Percentiles rank a stretch among this genome's conserved stretches.
Evolutionary conservation across 1,140 invertebrate species (phyloP).

Genomic region (Drosophila orosa): DNA sequence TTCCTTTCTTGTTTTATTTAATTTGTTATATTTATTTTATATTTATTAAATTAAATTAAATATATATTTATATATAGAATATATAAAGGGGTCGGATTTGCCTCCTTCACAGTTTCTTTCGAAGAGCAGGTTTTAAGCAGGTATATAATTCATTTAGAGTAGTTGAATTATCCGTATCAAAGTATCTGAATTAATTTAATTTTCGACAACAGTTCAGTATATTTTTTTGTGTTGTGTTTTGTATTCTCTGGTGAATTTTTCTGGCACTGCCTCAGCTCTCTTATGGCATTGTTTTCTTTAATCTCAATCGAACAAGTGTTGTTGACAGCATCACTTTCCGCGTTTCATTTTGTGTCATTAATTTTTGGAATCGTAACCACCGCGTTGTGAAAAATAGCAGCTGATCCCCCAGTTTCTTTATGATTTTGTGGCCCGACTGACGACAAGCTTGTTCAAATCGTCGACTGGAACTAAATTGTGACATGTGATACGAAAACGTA

Average conservation of each 20-base stretch:
- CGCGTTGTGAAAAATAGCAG: conserved; percentile 78
- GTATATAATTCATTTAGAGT: background rate
- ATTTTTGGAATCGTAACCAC: conserved; percentile 71
- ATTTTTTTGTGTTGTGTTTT: conserved; percentile 7
- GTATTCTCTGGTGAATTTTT: background rate
- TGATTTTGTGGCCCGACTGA: conserved; percentile 25
- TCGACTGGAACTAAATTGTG: conserved; percentile 75
- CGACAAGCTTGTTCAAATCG: conserved; percentile 51
- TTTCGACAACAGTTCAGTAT: background rate
- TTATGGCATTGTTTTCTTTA: conserved; percentile 22
- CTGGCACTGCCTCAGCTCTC: background rate
- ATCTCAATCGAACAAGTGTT: conserved; percentile 73
- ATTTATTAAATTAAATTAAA: too few relatives aligned
- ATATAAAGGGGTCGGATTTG: too few relatives aligned
- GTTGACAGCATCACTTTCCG: conserved; percentile 80
- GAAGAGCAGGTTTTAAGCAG: too few relatives aligned
- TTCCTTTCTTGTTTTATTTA: too few relatives aligned
- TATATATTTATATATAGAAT: too few relatives aligned
- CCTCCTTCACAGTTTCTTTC: too few relatives aligned
- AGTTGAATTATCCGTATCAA: background rate
- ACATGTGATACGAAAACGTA: conserved; percentile 72
- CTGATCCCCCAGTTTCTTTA: conserved; percentile 63
- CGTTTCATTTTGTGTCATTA: conserved; percentile 77
- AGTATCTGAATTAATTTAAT: background rate
- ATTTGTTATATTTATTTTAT: too few relatives aligned